Evolutionary conservation across 2,888 invertebrate genomes (phyloP).

Genomic region (Ophonus ardosiacus): DNA sequence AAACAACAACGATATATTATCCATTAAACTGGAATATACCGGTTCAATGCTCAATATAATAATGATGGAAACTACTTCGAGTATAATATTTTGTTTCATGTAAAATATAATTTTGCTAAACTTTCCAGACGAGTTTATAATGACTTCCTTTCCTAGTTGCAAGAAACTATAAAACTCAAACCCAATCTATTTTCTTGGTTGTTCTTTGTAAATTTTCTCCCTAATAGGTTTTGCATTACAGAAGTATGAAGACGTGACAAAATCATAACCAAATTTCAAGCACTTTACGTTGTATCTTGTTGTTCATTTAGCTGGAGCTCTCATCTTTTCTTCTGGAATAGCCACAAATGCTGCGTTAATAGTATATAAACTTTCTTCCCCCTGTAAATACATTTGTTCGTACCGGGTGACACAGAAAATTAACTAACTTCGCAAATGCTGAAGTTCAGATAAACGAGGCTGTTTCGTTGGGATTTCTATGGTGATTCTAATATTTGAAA

Average conservation of each 20-base stretch:
- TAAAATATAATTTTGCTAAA: too few species aligned
- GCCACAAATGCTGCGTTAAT: conserved; percentile 22
- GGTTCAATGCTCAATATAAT: too few species aligned
- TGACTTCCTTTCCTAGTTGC: too few species aligned
- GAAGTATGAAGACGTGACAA: background rate
- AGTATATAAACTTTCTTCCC: conserved; percentile 40
- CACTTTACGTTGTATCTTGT: conserved; percentile 1
- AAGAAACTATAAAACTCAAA: too few species aligned
- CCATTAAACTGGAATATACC: too few species aligned
- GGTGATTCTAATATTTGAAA: background rate
- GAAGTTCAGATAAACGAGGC: conserved; percentile 19
- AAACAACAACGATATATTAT: too few species aligned
- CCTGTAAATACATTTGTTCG: conserved; percentile 23
- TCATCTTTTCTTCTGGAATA: conserved; percentile 18
- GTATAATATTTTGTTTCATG: too few species aligned
- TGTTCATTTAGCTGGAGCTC: conserved; percentile 21
- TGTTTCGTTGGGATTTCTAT: conserved; percentile 4
- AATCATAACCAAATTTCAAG: conserved; percentile 21
- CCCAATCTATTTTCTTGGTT: background rate
- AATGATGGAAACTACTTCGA: too few species aligned
- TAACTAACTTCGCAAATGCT: conserved; percentile 51
- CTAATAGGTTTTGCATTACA: background rate
- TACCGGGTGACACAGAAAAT: conserved; percentile 42
- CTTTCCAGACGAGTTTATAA: too few species aligned
- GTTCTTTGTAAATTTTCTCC: background rate